Evolutionary conservation across 2,888 invertebrate species (phyloP), one percentile per base, ranked within the genome.

Genomic region (Acleris cristana): DNA sequence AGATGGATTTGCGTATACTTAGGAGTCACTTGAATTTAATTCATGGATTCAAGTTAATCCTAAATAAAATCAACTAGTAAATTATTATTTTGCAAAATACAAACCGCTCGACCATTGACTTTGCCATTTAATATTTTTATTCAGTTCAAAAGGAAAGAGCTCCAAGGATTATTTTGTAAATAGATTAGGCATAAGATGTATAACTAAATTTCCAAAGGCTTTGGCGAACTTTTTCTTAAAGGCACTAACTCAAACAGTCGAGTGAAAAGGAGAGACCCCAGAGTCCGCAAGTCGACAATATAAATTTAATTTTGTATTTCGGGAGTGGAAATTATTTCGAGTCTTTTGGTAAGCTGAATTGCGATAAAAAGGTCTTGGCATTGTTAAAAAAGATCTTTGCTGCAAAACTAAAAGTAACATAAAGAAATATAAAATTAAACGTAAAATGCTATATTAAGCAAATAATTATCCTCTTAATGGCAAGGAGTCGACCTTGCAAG

Each of bases 231-330:
- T 64, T 49, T 59, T 40, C 44, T 30, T 18, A 5, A 65, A 48
- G 49, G 44, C n/a, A 18, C 49, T 18, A 23, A 59, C 54, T 59
- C 54, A 53, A 65, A 54, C 23, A 55, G 44, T 23, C 4, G 30
- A 53, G 8, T 54, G 34, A n/a, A 57, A 57, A 40, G 23, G 19
- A 55, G 30, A 48, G 53, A 59, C 59, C 59, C 48, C 18, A 60
- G 49, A 44, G 59, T 49, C 26, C 59, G 14, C 30, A 59, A 60
- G 65, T 8, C 16, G 49, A 53, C 23, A 55, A 51, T 51, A 55
- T 49, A 61, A 60, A 65, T 65, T 60, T 44, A 65, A 65, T 65
- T 61, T 51, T 18, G 10, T 40, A 34, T 51, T 60, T 60, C 30
- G 55, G 55, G 55, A 60, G 49, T 65, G 30, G 14, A 23, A 58